Percentiles rank a stretch among this genome's conserved stretches.
Evolutionary conservation across 2,113 vertebrate species (phyloP).

Genomic region (Aegotheles bennettii): DNA sequence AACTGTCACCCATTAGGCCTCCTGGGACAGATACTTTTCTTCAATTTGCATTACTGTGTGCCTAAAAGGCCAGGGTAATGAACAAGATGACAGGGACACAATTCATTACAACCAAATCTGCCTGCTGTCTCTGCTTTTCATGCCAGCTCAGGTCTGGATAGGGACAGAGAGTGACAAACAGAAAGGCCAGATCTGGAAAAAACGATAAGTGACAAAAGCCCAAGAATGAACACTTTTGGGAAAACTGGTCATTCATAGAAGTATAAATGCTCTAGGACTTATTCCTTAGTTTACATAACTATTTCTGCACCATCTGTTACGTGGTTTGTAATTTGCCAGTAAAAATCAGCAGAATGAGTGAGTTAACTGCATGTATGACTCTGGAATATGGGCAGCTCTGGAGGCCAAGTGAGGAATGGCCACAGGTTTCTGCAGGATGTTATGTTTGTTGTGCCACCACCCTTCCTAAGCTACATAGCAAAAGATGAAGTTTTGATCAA

Average conservation of each 20-base stretch:
- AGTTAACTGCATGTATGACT: neutral
- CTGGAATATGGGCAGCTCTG: neutral
- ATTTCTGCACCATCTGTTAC: neutral
- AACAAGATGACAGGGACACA: neutral
- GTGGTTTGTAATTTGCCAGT: neutral
- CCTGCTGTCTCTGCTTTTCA: neutral
- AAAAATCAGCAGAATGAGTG: neutral
- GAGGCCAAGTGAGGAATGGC: neutral
- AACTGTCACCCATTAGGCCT: neutral
- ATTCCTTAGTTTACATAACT: neutral
- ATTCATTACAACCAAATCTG: neutral
- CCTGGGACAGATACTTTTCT: neutral
- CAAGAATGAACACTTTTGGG: neutral
- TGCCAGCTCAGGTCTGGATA: neutral
- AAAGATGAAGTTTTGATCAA: neutral
- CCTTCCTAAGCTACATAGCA: neutral
- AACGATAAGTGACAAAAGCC: neutral
- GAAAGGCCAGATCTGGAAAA: neutral
- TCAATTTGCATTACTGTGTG: rapidly evolving
- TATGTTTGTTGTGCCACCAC: neutral
- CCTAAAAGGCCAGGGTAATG: neutral
- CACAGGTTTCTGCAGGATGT: neutral
- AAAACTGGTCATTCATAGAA: neutral
- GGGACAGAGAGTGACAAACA: neutral
- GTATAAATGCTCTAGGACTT: neutral